Base-by-base conservation (phyloP, 2,797 vertebrate species). In the Podargus strigoides region DNA sequence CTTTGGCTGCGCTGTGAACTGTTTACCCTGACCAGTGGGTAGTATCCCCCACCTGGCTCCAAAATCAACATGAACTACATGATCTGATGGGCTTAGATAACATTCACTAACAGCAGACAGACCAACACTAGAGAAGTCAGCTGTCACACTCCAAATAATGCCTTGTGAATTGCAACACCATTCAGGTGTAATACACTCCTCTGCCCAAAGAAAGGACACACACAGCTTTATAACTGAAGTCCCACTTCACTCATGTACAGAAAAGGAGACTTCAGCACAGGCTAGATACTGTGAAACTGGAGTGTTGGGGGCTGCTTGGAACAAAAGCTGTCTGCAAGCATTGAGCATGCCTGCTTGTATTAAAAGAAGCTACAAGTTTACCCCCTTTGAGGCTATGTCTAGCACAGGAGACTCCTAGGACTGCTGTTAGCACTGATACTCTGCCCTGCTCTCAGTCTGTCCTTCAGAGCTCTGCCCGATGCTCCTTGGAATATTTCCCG, bases 1-100 rank as follows among this genome's bases (percentile, higher is more conserved):
- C 97, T 97, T 97, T 97, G 97, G 52, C 85, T 91, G 82, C 64
- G 70, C 62, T 15, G 46, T 88, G 79, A 94, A 77, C 76, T 95
- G 74, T 95, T 97, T 94, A 47, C 90, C 32, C 78, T 53, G 41
- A 55, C 39, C 24, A 14, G 49, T 19, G 46, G 12, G 24, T 78
- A 80, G 60, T 37, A 82, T 92, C 74, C 63, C 55, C 73, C 73
- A n/a, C 49, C 36, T 49, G 62, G 69, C 81, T 96, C 70, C 72
- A 96, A 95, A 97, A 95, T 77, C 90, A 97, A 90, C 93, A 96
- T 56, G 76, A 95, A 69, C 85, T 87, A 18, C 78, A 9, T 52
- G 80, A 89, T 84, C 87, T n/a, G 70, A 90, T 66, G 70, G 80
- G 60, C 58, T 67, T 36, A 84, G 85, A 78, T 83, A 95, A 81